Conservation (phyloP, 2,113 vertebrate genomes). For the Cephalopterus ornatus region DNA sequence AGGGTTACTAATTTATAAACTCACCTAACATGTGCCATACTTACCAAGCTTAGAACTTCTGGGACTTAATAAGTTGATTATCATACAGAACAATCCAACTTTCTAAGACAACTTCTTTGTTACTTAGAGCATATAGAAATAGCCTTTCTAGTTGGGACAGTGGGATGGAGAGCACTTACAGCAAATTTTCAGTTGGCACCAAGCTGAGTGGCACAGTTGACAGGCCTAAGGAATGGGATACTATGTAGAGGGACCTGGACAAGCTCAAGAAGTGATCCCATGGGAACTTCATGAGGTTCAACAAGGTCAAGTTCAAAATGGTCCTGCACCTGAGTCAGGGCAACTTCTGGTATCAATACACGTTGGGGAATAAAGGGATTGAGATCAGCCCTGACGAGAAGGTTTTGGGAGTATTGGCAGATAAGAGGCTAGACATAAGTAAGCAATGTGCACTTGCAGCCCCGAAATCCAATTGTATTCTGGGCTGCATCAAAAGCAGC, state of each 20-base stretch:
- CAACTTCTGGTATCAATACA: not conserved
- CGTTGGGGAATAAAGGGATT: not conserved
- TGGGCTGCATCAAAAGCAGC: not conserved
- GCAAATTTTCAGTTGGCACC: not conserved
- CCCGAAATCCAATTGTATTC: not conserved
- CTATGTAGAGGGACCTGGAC: not conserved
- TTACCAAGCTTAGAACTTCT: not conserved
- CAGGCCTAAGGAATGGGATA: not conserved
- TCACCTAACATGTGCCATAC: not conserved
- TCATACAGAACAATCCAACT: not conserved
- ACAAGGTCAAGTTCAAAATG: not conserved
- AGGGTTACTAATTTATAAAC: not conserved
- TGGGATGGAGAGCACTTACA: not conserved
- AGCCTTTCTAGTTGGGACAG: not conserved
- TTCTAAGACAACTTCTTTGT: not conserved
- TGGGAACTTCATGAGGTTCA: not conserved
- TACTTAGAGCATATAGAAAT: not conserved
- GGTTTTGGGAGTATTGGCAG: not conserved
- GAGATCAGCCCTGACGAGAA: not conserved
- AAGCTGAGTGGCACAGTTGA: not conserved
- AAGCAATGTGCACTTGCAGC: not conserved
- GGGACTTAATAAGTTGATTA: not conserved
- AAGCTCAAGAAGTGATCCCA: not conserved
- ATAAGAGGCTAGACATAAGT: not conserved
- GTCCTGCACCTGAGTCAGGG: not conserved